Conservation (phyloP, 2,113 vertebrate species). For the Platichthys stellatus region DNA sequence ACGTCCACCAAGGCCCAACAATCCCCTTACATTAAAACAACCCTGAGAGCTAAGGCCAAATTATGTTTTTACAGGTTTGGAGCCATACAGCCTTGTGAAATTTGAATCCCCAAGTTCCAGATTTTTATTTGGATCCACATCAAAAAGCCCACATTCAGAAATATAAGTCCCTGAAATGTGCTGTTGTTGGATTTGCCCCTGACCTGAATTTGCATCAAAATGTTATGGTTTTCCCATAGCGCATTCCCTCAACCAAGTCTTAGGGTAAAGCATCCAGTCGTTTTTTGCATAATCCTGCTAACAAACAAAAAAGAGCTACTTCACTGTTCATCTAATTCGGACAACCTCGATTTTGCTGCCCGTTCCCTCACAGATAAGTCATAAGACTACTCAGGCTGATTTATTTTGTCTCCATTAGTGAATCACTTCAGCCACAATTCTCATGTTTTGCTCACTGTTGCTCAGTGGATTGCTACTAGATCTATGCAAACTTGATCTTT, state of each 20-base stretch:
- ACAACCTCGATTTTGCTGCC: neutral
- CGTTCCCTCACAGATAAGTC: neutral
- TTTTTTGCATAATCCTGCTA: neutral
- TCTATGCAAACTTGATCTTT: conserved; percentile 12
- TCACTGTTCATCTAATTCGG: neutral
- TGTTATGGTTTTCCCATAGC: no score
- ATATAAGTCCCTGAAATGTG: no score
- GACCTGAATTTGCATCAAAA: no score
- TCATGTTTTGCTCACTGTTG: neutral
- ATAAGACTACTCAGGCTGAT: neutral
- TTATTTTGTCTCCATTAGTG: neutral
- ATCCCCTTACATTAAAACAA: no score
- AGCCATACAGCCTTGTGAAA: neutral
- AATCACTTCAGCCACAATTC: neutral
- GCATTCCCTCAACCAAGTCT: no score
- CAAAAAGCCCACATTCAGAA: no score
- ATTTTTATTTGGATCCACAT: neutral
- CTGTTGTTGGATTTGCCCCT: no score
- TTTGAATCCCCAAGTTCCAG: neutral
- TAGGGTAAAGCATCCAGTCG: no score
- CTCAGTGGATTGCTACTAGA: conserved; percentile 1
- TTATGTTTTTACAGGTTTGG: no score
- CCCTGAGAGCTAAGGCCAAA: no score
- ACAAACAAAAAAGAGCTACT: neutral
- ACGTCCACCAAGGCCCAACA: no score